Percentiles rank a stretch among this genome's conserved stretches.
phyloP scores from a whole-genome alignment of 1,140 invertebrate species.

The Arion vulgaris region DNA sequence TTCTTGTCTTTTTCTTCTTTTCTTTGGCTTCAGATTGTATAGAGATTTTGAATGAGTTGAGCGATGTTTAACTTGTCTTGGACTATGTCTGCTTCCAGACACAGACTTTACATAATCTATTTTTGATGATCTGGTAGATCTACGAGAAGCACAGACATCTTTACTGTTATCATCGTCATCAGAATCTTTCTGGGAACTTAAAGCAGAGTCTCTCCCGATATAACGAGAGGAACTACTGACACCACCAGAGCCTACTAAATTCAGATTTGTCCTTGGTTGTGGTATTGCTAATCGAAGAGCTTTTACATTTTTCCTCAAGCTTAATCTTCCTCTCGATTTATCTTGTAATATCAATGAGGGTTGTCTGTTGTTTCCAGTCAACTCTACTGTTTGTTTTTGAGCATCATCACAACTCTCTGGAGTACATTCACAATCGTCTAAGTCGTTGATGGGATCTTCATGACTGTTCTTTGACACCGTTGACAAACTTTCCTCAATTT shows the following conservation, averaged over 20 bases:
- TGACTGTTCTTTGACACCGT: neutral
- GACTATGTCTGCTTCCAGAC: neutral
- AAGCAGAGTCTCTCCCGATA: neutral
- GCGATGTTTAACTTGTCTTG: neutral
- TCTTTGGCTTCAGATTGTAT: neutral
- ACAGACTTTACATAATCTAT: neutral
- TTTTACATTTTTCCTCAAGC: neutral
- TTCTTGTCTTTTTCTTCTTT: conserved; percentile 9
- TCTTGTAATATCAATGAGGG: neutral
- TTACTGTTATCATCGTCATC: neutral
- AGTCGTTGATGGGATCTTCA: neutral
- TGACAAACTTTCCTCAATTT: neutral
- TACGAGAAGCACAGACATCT: neutral
- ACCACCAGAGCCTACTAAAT: neutral
- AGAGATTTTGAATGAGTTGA: neutral
- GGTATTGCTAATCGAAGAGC: neutral
- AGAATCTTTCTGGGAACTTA: neutral
- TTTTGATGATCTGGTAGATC: neutral
- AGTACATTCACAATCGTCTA: neutral
- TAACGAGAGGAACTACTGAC: neutral
- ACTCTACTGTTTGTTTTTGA: neutral
- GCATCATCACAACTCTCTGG: no score
- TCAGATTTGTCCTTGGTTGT: neutral
- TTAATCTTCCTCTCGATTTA: neutral
- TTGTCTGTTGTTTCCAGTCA: neutral